Evolutionary conservation across 1,140 invertebrate genomes (phyloP).

Genomic region (Saccostrea glomerata): DNA sequence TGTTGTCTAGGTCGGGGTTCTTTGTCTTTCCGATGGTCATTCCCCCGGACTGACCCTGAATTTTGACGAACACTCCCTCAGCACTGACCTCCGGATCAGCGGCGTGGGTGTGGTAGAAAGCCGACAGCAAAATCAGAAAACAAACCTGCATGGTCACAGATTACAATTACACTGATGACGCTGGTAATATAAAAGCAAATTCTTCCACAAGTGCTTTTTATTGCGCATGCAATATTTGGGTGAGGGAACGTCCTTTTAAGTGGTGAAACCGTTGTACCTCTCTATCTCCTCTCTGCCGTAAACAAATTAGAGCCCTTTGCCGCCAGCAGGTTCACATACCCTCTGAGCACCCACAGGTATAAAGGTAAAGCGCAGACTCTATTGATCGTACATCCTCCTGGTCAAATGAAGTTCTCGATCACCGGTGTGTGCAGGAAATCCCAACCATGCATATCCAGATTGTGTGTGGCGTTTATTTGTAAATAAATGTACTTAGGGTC

Average conservation of each 20-base stretch:
- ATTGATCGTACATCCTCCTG: background rate
- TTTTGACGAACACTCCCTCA: background rate
- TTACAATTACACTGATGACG: background rate
- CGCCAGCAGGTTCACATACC: background rate
- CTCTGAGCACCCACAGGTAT: background rate
- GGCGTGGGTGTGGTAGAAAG: background rate
- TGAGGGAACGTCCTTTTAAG: background rate
- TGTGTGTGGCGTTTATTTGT: background rate
- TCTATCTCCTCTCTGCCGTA: background rate
- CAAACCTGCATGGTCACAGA: background rate
- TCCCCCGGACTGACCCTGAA: slow-evolving; percentile 1
- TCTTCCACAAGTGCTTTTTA: background rate
- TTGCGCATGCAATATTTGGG: background rate
- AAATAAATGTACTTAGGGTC: background rate
- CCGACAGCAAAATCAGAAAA: background rate
- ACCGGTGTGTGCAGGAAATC: background rate
- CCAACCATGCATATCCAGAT: background rate
- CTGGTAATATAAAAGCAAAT: background rate
- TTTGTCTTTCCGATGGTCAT: background rate
- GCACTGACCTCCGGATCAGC: background rate
- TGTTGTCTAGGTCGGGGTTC: slow-evolving; percentile 8
- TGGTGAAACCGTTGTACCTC: background rate
- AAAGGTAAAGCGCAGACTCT: background rate
- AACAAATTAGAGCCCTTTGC: background rate
- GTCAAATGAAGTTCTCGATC: background rate